Base-by-base conservation (phyloP, 2,888 invertebrate genomes). In the Heliconius aoede region DNA sequence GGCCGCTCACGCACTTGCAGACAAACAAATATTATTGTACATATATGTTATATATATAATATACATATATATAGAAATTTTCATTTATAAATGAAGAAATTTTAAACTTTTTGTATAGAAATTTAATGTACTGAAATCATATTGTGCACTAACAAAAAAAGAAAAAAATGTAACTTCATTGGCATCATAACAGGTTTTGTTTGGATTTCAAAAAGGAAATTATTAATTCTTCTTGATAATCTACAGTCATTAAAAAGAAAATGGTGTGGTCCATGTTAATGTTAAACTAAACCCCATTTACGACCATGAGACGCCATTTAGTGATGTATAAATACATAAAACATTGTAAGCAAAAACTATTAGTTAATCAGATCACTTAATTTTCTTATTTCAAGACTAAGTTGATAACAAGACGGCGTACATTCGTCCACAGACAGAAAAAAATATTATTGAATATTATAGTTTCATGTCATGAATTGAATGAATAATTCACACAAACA, bases 1-100 rank as follows among this genome's bases (percentile, higher is more conserved):
- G 90, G 91, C 88, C 93, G 93, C 89, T 93, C 87, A 69, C 46
- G 28, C 28, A 80, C 76, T 78, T 78, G 76, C 81, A 80, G 79
- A 72, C 36, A 74, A 26, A 40, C 40, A 36, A 2, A 40, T 55
- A 30, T 8, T 26, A 46, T 65, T 67, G 18, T n/a, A 46, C 30
- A 51, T 30, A 68, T 7, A 68, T 69, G 24, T 51, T 13, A 36
- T 64, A 64, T 64, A 64, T 30, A 62, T 9, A 62, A 61, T 3
- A 30, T 30, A 30, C 5, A 64, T 11, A 64, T 11, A 64, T 64
- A 64, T 64, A 64, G 11, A 62, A 8, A 65, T 24, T 9, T 21
- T 32, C 5, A 55, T 55, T 32, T 32, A 15, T 36, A 64, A 64
- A 65, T 7, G 24, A 65, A 3, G 24, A 65, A 24, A 7, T 26